Base-by-base conservation (phyloP, 2,797 vertebrate species). In the Miichthys miiuy region DNA sequence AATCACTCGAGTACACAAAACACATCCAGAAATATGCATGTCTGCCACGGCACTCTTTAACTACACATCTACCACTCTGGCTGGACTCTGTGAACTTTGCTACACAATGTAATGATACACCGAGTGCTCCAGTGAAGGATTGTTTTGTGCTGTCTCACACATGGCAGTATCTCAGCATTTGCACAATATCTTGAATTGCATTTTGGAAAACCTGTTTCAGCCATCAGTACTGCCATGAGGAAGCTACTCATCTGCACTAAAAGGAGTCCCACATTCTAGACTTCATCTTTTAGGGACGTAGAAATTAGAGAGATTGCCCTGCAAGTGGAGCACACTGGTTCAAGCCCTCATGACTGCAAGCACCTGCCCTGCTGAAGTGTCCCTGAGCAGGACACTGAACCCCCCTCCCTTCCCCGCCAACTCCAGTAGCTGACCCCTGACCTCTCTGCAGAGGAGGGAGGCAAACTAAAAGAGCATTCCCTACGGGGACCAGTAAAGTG, bases 401-500 rank as follows among this genome's bases (percentile, higher is more conserved):
- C 5, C 30, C 30, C 30, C 30, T 1, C 34, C 7, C 7, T 2
- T 34, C 34, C 34, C 68, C 67, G 3, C 81, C 86, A 75, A 57
- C 87, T 76, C 61, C 91, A 52, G 75, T 88, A 91, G 85, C 83
- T 84, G 80, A 89, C 83, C 90, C 86, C 88, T 90, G 88, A 89
- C 81, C 87, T 80, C 72, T 72, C 52, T 8, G 60, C 85, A 76
- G 72, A 81, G 86, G 56, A 80, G 80, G 77, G 82, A 84, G 72
- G 65, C 64, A 80, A 51, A 72, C 78, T 85, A 72, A 89, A 74
- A 88, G 80, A 76, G 56, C 81, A 85, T 78, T 72, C 86, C 87
- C 87, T 83, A 70, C 68, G 73, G 91, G 91, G 88, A 80, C 81
- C 82, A 84, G 89, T 91, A 89, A 91, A 91, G 90, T 90, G 88